Percentiles rank a stretch among this genome's conserved stretches.
These are phyloP conservation scores for Argopecten irradians DNA, from an alignment of 1,140 invertebrate genomes.

Conservation along the genomic window DNA sequence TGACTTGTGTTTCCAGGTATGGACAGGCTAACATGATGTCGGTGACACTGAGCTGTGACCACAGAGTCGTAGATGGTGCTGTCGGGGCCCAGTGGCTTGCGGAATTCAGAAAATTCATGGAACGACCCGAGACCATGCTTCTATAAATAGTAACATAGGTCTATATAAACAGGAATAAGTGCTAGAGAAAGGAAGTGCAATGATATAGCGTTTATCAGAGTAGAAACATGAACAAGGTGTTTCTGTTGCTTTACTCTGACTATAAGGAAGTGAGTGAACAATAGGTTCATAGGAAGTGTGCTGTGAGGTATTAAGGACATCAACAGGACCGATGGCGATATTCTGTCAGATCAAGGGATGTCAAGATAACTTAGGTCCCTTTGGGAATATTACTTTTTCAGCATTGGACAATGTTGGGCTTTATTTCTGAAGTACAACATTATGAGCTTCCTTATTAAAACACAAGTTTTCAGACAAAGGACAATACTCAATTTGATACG, in stretches of 20 bases:
- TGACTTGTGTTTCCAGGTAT: constrained; percentile 77
- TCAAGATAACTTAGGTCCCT: neutral
- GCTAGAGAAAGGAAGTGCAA: neutral
- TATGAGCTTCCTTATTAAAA: neutral
- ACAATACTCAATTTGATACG: neutral
- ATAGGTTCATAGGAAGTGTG: neutral
- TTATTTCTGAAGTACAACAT: too few relatives aligned
- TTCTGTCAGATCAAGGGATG: too few relatives aligned
- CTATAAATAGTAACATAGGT: constrained; percentile 75
- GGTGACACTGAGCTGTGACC: constrained; percentile 85
- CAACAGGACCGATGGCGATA: neutral
- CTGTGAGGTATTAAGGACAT: neutral
- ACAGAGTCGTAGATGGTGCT: constrained; percentile 86
- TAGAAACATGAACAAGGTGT: neutral
- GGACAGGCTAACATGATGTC: constrained; percentile 80
- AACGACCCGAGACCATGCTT: constrained; percentile 83
- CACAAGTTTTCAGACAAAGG: neutral
- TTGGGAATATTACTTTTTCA: neutral
- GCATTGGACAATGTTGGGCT: too few relatives aligned
- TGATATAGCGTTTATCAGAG: neutral
- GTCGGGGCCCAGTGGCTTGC: constrained; percentile 85
- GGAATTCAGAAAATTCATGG: constrained; percentile 82
- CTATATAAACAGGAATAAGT: neutral
- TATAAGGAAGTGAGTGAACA: neutral
- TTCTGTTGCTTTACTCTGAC: neutral